Conservation (phyloP, 1,140 invertebrate species). For the Drosophila sechellia region DNA sequence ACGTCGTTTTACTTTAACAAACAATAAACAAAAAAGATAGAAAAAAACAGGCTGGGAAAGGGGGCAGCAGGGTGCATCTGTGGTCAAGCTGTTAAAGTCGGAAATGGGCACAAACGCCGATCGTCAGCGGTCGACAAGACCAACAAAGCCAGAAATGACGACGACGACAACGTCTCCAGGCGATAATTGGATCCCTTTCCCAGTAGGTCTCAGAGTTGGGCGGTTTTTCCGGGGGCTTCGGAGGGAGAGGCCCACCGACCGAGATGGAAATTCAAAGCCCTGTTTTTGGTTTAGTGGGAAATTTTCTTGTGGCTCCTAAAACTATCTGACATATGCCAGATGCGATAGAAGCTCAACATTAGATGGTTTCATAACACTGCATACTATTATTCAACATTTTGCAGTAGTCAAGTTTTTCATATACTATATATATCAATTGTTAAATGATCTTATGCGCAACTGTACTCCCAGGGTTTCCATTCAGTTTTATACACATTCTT, state of each 20-base stretch:
- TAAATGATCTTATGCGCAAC: not conserved
- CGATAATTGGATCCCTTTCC: conserved; percentile 77
- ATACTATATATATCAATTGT: no score
- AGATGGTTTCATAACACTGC: no score
- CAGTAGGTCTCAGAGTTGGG: conserved; percentile 14
- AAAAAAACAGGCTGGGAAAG: not conserved
- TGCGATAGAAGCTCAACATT: not conserved
- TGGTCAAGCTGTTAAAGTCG: conserved; percentile 75
- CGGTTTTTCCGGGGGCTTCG: not conserved
- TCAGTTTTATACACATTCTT: conserved; percentile 9
- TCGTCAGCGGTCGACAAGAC: conserved; percentile 63
- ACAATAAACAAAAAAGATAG: conserved; percentile 32
- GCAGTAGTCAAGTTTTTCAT: no score
- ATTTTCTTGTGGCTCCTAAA: not conserved
- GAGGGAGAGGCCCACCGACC: not conserved
- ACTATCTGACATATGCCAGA: conserved; percentile 7
- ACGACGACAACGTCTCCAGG: conserved; percentile 63
- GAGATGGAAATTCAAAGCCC: conserved; percentile 10
- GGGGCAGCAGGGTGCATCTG: conserved; percentile 17
- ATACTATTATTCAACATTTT: no score
- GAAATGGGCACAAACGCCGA: conserved; percentile 73
- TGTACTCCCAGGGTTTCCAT: conserved; percentile 1
- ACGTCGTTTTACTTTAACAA: conserved; percentile 70
- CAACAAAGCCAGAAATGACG: conserved; percentile 34
- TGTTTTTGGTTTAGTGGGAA: conserved; percentile 13